Base-by-base conservation (phyloP, 2,113 vertebrate genomes). In the Eulemur macaco region DNA sequence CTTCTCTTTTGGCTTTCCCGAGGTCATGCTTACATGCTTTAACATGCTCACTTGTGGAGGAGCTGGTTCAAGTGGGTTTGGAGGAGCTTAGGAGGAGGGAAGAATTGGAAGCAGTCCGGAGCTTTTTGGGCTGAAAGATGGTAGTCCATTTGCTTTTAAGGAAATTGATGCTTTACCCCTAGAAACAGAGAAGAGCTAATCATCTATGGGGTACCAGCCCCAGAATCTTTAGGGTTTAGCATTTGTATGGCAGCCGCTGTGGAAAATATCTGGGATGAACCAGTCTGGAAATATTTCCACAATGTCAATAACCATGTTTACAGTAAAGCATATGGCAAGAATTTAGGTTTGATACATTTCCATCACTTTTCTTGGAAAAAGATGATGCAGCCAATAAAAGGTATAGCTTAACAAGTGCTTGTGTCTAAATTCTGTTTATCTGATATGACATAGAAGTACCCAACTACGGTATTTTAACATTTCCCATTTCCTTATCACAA, bases 331-430 rank as follows among this genome's bases (percentile, higher is more conserved):
- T 80, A 86, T 13, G 94, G 92, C 52, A 2, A 14, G 92, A 96
- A 60, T 97, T 98, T 95, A 88, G 94, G 52, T 68, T 47, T 87
- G 86, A 95, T 82, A 71, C 8, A 68, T 95, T 93, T 96, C 80
- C 81, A 95, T 86, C 74, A 34, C 56, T 54, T 71, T 74, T 77
- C 45, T 39, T 13, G 31, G 63, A 81, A 68, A 88, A 87, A 50
- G 83, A 86, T 20, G 71, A 73, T 52, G 71, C 69, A 78, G 25
- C 76, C 96, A 73, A 39, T 93, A 74, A 85, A 81, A 95, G 76
- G 17, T 58, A 63, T 11, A 85, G 37, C 29, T 89, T 73, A n/a
- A 21, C 31, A 4, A 29, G 56, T 3, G 27, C 60, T 20, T 31
- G 47, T n/a, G 87, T 88, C 71, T 84, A 58, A 92, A 76, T 84